phyloP scores from a whole-genome alignment of 2,797 vertebrate genomes.

The Gallinago stenura region DNA sequence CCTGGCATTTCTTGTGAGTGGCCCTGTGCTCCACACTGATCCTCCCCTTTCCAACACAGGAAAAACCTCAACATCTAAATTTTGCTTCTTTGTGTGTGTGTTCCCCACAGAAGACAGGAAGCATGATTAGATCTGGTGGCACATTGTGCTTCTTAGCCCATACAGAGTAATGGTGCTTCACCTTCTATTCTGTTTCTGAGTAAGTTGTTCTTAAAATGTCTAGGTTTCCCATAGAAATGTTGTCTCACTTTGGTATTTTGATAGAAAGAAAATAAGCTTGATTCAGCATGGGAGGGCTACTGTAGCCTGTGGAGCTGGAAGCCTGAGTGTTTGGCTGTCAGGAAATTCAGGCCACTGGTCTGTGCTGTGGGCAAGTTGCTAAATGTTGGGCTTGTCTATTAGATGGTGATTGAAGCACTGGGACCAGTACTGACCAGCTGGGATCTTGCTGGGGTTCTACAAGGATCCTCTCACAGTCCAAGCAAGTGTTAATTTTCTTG shows the following conservation, averaged over 20 bases:
- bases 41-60: not conserved
- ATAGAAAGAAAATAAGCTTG: not conserved
- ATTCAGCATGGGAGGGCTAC: not conserved
- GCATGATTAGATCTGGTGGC: not conserved
- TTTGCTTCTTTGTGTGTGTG: not conserved
- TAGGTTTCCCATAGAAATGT: not conserved
- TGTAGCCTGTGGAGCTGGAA: not conserved
- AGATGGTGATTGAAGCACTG: not conserved
- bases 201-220: not conserved
- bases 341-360: not conserved
- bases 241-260: not conserved
- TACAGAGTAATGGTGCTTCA: not conserved
- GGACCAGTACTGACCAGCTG: not conserved
- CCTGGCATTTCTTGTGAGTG: not conserved
- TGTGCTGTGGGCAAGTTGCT: fast-evolving
- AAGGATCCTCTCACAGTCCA: not conserved
- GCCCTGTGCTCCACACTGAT: not conserved
- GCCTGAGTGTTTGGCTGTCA: not conserved
- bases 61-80: not conserved
- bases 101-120: not conserved
- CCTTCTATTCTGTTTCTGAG: not conserved
- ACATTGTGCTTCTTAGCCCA: not conserved
- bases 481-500: not conserved
- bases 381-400: not conserved
- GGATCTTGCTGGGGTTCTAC: not conserved